Percentiles rank a stretch among this genome's conserved stretches.
These are phyloP conservation scores for Chaitophorus viminalis DNA, from an alignment of 2,888 invertebrate genomes.

Conservation along the genomic window DNA sequence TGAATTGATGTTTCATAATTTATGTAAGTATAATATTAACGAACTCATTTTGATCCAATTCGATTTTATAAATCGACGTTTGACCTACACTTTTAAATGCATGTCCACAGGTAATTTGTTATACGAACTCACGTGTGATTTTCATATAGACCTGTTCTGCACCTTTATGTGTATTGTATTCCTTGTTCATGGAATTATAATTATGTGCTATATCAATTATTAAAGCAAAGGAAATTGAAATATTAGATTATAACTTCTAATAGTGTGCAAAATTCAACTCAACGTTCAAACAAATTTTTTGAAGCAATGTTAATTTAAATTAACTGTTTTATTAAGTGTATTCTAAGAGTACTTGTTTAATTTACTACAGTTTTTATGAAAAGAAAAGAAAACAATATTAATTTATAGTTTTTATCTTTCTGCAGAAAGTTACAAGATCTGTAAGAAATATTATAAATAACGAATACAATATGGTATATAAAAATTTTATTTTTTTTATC, in stretches of 20 bases:
- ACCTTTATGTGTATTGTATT: neutral
- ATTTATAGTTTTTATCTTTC: too few relatives aligned
- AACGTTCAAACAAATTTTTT: too few relatives aligned
- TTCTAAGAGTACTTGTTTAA: too few relatives aligned
- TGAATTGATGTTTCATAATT: neutral
- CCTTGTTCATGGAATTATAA: neutral
- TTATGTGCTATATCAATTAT: too few relatives aligned
- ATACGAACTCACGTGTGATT: neutral
- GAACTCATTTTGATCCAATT: neutral
- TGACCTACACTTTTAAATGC: neutral
- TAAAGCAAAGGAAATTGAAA: neutral
- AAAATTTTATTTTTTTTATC: too few relatives aligned
- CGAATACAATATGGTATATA: too few relatives aligned
- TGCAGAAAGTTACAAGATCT: too few relatives aligned
- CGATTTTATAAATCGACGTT: neutral
- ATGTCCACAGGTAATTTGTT: neutral
- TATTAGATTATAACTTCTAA: neutral
- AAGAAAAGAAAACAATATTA: too few relatives aligned
- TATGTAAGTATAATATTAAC: neutral
- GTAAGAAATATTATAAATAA: too few relatives aligned
- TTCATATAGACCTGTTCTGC: neutral
- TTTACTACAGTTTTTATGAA: too few relatives aligned
- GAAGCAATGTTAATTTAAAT: too few relatives aligned
- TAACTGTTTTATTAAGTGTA: too few relatives aligned
- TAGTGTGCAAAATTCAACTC: neutral